phyloP scores from a whole-genome alignment of 2,888 invertebrate genomes.

The Tenthredo notha region DNA sequence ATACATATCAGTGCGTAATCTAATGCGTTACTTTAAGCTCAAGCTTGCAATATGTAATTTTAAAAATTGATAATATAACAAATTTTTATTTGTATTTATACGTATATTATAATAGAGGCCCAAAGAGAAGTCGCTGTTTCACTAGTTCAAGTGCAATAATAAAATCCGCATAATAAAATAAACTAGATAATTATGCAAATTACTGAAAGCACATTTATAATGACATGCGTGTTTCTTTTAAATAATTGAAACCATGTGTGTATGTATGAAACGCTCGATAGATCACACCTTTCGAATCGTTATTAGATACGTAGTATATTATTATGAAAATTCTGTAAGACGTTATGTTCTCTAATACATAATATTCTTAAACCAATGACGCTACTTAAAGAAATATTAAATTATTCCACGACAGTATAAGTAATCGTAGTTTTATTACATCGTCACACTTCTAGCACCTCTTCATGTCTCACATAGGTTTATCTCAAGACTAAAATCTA shows the following conservation, averaged over 20 bases:
- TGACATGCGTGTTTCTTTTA: background rate
- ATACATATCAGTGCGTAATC: slow-evolving; percentile 40
- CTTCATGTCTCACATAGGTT: background rate
- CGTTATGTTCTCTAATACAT: slow-evolving; percentile 59
- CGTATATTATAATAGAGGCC: background rate
- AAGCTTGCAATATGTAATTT: slow-evolving; percentile 45
- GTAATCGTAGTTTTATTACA: background rate
- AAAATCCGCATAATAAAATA: background rate
- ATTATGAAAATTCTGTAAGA: slow-evolving; percentile 58
- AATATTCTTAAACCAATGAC: slow-evolving; percentile 58
- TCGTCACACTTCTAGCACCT: slow-evolving; percentile 9
- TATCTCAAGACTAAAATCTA: background rate
- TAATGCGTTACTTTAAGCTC: slow-evolving; percentile 36
- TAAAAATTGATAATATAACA: background rate
- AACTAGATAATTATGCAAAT: background rate
- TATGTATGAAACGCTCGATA: background rate
- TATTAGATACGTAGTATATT: background rate
- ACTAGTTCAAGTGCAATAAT: background rate
- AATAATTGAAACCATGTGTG: background rate
- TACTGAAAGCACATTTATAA: background rate
- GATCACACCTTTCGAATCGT: background rate
- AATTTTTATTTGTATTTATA: background rate
- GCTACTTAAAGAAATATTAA: slow-evolving; percentile 65
- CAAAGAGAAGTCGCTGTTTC: background rate
- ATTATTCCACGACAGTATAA: slow-evolving; percentile 65